A percentile compares a stretch with the other conserved stretches of the same genome.
phyloP scores from a whole-genome alignment of 2,797 vertebrate genomes.

The Falco cherrug region DNA sequence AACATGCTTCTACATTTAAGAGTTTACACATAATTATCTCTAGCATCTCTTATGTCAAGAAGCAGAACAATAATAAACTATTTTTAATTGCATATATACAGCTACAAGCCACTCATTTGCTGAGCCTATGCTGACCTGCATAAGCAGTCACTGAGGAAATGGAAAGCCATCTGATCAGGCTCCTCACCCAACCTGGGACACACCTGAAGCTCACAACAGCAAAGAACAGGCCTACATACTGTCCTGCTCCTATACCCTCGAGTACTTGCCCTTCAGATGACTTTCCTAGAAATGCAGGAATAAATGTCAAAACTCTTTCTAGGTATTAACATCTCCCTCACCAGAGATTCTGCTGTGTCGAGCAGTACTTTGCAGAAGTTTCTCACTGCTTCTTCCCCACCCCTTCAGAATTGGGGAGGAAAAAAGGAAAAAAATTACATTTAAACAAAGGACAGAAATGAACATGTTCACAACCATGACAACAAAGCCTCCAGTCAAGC shows the following conservation, averaged over 20 bases:
- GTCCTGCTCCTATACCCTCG: rapidly evolving
- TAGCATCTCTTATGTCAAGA: background rate
- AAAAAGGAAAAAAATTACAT: background rate
- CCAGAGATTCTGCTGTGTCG: background rate
- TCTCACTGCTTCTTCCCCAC: background rate
- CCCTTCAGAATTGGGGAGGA: background rate
- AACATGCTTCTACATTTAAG: background rate
- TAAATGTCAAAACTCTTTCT: background rate
- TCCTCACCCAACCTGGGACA: background rate
- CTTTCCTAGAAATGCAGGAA: background rate
- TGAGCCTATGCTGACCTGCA: background rate
- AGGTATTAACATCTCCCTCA: background rate
- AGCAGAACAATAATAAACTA: background rate
- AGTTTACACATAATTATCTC: background rate
- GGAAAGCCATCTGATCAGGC: background rate
- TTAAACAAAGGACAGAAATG: background rate
- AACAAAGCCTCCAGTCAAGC: background rate
- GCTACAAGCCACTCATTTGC: background rate
- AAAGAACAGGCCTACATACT: background rate
- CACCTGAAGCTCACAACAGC: background rate
- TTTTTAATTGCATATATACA: background rate
- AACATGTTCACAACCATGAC: background rate
- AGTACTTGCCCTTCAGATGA: background rate
- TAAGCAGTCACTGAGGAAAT: background rate
- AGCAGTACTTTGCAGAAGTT: background rate